Evolutionary conservation across 2,797 vertebrate genomes (phyloP).

Genomic region (Lindbergichthys nudifrons): DNA sequence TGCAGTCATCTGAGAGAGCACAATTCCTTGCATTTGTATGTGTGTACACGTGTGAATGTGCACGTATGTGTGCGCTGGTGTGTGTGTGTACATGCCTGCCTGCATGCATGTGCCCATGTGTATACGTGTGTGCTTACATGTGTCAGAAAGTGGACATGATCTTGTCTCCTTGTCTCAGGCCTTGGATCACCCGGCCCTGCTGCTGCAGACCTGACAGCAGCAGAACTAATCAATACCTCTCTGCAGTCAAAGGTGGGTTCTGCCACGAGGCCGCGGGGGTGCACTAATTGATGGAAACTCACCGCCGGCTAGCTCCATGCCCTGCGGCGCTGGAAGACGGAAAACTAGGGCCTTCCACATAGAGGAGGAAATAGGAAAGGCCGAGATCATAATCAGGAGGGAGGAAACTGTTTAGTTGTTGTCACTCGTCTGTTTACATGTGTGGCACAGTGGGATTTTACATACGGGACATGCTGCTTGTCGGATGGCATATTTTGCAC

Average conservation of each 20-base stretch:
- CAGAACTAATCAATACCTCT: slow-evolving; percentile 96
- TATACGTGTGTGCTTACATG: slow-evolving; percentile 69
- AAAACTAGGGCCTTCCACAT: slow-evolving; percentile 80
- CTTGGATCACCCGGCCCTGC: slow-evolving; percentile 92
- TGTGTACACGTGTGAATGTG: slow-evolving; percentile 82
- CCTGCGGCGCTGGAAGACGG: slow-evolving; percentile 90
- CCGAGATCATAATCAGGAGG: slow-evolving; percentile 89
- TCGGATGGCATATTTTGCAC: slow-evolving; percentile 43
- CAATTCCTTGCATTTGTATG: slow-evolving; percentile 87
- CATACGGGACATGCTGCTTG: slow-evolving; percentile 46
- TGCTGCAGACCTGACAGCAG: slow-evolving; percentile 96
- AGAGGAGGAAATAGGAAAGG: slow-evolving; percentile 87
- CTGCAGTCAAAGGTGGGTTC: slow-evolving; percentile 88
- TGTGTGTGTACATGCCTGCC: slow-evolving; percentile 75
- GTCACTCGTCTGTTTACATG: slow-evolving; percentile 78
- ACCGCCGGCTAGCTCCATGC: slow-evolving; percentile 89
- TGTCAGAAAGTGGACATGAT: slow-evolving; percentile 89
- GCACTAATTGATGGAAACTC: slow-evolving; percentile 97
- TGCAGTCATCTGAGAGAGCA: slow-evolving; percentile 79
- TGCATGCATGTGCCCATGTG: slow-evolving; percentile 55
- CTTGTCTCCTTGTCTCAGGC: slow-evolving; percentile 88
- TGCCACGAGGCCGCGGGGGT: slow-evolving; percentile 85
- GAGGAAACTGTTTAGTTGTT: slow-evolving; percentile 89
- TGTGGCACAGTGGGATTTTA: slow-evolving; percentile 53
- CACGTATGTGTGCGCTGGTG: slow-evolving; percentile 70